Percentiles rank a stretch among this genome's conserved stretches.
These are phyloP conservation scores for Mesopsocus fuscifrons DNA, from an alignment of 2,888 invertebrate genomes.

Conservation along the genomic window DNA sequence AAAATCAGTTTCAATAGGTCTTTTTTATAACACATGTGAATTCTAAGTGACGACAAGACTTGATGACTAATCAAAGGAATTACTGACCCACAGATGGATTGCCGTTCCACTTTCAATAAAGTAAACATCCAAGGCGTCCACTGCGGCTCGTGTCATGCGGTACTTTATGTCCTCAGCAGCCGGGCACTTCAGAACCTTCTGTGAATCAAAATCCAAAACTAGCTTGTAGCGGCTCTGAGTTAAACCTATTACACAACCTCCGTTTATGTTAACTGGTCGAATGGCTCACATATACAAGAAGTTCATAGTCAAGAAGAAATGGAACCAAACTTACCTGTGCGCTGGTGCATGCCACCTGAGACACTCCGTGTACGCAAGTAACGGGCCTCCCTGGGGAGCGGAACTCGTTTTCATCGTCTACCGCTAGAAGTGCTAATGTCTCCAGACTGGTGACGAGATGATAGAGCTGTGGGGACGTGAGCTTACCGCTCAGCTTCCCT, in stretches of 20 bases:
- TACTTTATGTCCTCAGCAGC: slow-evolving; percentile 78
- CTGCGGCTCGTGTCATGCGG: slow-evolving; percentile 70
- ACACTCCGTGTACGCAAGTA: slow-evolving; percentile 60
- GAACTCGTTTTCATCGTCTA: slow-evolving; percentile 78
- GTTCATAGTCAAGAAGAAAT: too few relatives aligned
- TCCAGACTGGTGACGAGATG: slow-evolving; percentile 76
- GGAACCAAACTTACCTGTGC: neutral
- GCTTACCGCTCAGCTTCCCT: slow-evolving; percentile 79
- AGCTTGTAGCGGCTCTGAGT: too few relatives aligned
- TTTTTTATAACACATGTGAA: too few relatives aligned
- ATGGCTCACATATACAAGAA: too few relatives aligned
- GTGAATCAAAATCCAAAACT: slow-evolving; percentile 48
- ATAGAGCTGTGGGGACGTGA: slow-evolving; percentile 76
- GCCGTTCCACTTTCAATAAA: slow-evolving; percentile 78
- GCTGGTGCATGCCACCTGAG: slow-evolving; percentile 39
- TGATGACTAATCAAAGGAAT: slow-evolving; percentile 11
- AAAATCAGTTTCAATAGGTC: slow-evolving; percentile 11
- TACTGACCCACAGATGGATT: slow-evolving; percentile 58
- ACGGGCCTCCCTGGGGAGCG: slow-evolving; percentile 61
- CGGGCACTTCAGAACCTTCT: slow-evolving; percentile 36
- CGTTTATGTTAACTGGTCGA: too few relatives aligned
- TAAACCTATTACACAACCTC: too few relatives aligned
- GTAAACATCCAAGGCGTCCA: slow-evolving; percentile 80
- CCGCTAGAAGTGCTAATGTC: slow-evolving; percentile 64
- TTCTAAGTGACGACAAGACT: too few relatives aligned